A percentile compares a stretch with the other conserved stretches of the same genome.
Conservation (phyloP, 2,888 invertebrate species). For the Drosophila quinaria region DNA sequence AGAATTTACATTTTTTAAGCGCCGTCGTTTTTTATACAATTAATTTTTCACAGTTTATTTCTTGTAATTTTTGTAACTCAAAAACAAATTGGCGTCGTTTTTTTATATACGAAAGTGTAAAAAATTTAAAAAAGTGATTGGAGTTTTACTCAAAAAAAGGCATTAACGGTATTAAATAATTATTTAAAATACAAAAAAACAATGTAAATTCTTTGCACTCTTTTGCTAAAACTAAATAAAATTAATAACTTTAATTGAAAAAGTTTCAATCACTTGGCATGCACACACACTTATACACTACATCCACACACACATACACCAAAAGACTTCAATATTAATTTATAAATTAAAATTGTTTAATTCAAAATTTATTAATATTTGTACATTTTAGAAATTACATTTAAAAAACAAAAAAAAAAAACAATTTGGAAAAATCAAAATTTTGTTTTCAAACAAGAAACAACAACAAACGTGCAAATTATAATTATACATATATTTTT, state of each 20-base stretch:
- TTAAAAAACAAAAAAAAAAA: conserved; percentile 36
- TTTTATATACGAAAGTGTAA: conserved; percentile 47
- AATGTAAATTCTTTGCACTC: conserved; percentile 26
- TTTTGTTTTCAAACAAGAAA: conserved; percentile 49
- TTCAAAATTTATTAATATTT: conserved; percentile 50
- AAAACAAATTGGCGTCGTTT: conserved; percentile 52
- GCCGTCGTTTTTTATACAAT: conserved; percentile 41
- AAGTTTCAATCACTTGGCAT: conserved; percentile 65
- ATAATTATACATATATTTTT: conserved; percentile 32
- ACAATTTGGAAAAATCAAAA: conserved; percentile 68
- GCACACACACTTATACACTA: conserved; percentile 29
- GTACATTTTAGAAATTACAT: conserved; percentile 45
- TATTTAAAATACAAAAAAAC: conserved; percentile 26
- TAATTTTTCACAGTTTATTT: conserved; percentile 27
- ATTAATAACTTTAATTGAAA: conserved; percentile 30
- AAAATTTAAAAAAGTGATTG: conserved; percentile 72
- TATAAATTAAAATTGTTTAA: conserved; percentile 41
- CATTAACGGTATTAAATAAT: conserved; percentile 65
- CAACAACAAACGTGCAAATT: conserved; percentile 50
- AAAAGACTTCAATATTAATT: conserved; percentile 81
- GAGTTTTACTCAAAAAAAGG: conserved; percentile 76
- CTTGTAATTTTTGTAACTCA: conserved; percentile 15
- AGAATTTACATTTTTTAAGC: conserved; percentile 45
- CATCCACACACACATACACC: conserved; percentile 41
- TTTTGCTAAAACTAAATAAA: background rate